These are phyloP conservation scores for Linyphia triangularis DNA, from an alignment of 2,888 invertebrate genomes.

Conservation along the genomic window DNA sequence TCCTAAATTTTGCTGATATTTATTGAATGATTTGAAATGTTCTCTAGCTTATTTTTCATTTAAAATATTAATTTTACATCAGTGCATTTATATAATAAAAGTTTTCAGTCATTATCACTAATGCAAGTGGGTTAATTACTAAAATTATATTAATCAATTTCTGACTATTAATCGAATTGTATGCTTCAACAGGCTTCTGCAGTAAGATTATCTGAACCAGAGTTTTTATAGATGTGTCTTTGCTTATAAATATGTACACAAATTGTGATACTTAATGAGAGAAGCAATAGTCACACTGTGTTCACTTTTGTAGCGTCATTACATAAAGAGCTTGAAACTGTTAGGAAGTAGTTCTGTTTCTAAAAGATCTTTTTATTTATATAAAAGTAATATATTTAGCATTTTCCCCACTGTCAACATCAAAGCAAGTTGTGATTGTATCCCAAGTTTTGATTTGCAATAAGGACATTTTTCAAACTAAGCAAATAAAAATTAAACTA, in stretches of 20 bases:
- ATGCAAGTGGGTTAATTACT: too few species aligned
- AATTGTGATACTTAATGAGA: conserved; percentile 13
- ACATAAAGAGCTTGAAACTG: background rate
- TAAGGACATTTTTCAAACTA: too few species aligned
- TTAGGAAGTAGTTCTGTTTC: background rate
- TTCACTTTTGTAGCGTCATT: background rate
- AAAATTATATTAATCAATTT: too few species aligned
- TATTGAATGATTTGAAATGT: too few species aligned
- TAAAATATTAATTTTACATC: background rate
- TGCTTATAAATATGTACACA: background rate
- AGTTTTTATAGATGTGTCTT: background rate
- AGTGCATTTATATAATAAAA: too few species aligned
- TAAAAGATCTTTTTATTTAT: background rate
- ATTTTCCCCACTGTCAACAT: background rate
- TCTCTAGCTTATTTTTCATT: too few species aligned
- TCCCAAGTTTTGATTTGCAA: background rate
- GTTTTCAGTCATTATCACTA: too few species aligned
- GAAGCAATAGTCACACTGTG: conserved; percentile 5
- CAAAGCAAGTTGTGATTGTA: background rate
- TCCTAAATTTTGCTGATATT: too few species aligned
- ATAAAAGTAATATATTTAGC: background rate
- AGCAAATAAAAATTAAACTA: too few species aligned
- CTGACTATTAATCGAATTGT: background rate
- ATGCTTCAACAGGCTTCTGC: background rate
- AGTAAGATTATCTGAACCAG: background rate